Conservation (phyloP, 2,113 vertebrate species). For the Pimephales promelas region DNA sequence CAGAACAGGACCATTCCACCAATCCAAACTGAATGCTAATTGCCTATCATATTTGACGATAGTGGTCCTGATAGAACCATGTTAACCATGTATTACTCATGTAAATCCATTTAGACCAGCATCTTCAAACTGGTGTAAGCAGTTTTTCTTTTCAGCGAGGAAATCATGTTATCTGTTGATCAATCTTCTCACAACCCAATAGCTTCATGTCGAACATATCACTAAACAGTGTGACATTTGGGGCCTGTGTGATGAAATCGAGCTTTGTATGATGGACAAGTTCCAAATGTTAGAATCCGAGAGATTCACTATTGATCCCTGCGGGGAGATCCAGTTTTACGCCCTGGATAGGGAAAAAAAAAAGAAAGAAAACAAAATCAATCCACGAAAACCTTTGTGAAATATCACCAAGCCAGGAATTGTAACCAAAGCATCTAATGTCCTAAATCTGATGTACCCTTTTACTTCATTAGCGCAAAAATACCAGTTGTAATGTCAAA, state of each 20-base stretch:
- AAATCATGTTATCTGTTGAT: not conserved
- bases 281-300: conserved; percentile 16
- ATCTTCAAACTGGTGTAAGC: not conserved
- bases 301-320: conserved; percentile 29
- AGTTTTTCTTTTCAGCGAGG: not conserved
- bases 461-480: conserved; percentile 31
- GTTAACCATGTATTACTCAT: not conserved
- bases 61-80: no score
- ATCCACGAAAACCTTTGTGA: not conserved
- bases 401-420: conserved; percentile 24
- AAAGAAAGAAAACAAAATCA: conserved; percentile 35
- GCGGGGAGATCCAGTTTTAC: conserved; percentile 6
- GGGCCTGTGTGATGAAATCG: not conserved
- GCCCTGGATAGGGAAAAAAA: not conserved
- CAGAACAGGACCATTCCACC: no score
- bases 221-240: conserved; percentile 13
- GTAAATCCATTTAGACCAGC: not conserved
- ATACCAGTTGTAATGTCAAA: conserved; percentile 39
- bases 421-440: conserved; percentile 8
- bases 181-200: not conserved
- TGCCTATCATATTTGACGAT: no score
- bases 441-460: not conserved
- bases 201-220: not conserved
- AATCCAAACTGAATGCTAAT: no score
- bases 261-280: conserved; percentile 23